phyloP scores from a whole-genome alignment of 2,113 vertebrate genomes.

The Epinephelus fuscoguttatus region DNA sequence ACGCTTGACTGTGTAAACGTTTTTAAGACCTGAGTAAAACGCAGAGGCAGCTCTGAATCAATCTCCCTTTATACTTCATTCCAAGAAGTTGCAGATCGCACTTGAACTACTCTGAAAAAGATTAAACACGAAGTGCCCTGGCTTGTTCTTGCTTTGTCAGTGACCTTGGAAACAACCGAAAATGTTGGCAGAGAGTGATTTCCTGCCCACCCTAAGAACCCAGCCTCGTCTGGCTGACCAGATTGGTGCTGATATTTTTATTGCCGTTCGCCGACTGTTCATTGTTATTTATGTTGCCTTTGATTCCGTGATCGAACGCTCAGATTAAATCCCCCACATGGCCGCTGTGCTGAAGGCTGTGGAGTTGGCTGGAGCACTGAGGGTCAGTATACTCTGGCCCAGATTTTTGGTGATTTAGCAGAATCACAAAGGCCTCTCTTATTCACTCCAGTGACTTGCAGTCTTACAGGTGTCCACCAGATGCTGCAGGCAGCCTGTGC shows the following conservation, averaged over 20 bases:
- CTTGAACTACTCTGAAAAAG: background rate
- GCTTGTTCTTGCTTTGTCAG: constrained; percentile 2
- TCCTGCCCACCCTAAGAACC: constrained; percentile 7
- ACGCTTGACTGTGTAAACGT: background rate
- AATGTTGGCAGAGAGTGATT: constrained; percentile 27
- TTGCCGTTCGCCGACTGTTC: constrained; percentile 36
- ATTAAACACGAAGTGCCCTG: background rate
- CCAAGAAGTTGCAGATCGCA: background rate
- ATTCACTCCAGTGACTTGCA: constrained; percentile 64
- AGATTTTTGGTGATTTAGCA: constrained; percentile 60
- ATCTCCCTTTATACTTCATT: background rate
- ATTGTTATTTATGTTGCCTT: constrained; percentile 61
- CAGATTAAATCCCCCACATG: constrained; percentile 27
- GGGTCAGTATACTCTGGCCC: constrained; percentile 36
- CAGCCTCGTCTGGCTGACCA: constrained; percentile 30
- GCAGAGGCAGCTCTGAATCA: background rate
- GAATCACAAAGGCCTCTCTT: constrained; percentile 49
- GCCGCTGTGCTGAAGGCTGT: constrained; percentile 7
- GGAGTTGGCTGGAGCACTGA: constrained; percentile 18
- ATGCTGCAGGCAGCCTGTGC: constrained; percentile 76
- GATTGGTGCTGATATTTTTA: constrained; percentile 61
- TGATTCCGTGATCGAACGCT: constrained; percentile 50
- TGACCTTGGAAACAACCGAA: constrained; percentile 14
- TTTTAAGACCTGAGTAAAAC: background rate
- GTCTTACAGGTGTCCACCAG: constrained; percentile 82